Percentiles rank a stretch among this genome's conserved stretches.
Conservation (phyloP, 2,888 invertebrate genomes). For the Callyntrura sp. region DNA sequence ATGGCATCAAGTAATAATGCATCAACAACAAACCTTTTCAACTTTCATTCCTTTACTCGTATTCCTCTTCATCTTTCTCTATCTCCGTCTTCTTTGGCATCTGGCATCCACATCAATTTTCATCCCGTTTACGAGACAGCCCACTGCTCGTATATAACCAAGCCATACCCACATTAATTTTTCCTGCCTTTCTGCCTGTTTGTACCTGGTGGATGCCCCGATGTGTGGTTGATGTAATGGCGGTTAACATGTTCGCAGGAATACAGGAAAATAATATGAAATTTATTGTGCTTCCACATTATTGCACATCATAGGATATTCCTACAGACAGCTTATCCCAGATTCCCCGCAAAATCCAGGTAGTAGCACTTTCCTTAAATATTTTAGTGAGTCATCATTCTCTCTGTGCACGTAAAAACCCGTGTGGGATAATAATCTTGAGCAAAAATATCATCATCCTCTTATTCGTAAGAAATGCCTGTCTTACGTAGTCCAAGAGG, state of each 20-base stretch:
- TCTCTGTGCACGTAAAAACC: conserved; percentile 12
- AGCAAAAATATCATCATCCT: conserved; percentile 10
- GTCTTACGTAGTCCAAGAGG: neutral
- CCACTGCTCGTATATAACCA: conserved; percentile 8
- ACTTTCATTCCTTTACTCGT: conserved; percentile 67
- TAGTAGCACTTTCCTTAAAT: conserved; percentile 51
- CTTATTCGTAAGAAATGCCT: neutral
- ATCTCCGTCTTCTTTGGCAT: conserved; percentile 63
- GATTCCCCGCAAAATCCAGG: conserved; percentile 57
- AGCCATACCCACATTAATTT: conserved; percentile 39
- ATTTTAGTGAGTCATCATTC: conserved; percentile 66
- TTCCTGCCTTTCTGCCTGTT: neutral
- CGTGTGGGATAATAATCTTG: conserved; percentile 35
- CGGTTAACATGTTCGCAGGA: neutral
- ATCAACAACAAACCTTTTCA: conserved; percentile 71
- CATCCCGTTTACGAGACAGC: conserved; percentile 52
- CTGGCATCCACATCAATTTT: conserved; percentile 77
- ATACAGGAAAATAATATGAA: neutral
- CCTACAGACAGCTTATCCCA: neutral
- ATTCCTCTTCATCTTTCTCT: conserved; percentile 3
- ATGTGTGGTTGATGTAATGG: neutral
- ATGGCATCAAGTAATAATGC: conserved; percentile 76
- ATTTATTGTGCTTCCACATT: neutral
- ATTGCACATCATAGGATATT: neutral
- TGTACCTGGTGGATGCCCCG: conserved; percentile 25